These are phyloP conservation scores for Channa argus DNA, from an alignment of 2,113 vertebrate genomes.

Conservation along the genomic window DNA sequence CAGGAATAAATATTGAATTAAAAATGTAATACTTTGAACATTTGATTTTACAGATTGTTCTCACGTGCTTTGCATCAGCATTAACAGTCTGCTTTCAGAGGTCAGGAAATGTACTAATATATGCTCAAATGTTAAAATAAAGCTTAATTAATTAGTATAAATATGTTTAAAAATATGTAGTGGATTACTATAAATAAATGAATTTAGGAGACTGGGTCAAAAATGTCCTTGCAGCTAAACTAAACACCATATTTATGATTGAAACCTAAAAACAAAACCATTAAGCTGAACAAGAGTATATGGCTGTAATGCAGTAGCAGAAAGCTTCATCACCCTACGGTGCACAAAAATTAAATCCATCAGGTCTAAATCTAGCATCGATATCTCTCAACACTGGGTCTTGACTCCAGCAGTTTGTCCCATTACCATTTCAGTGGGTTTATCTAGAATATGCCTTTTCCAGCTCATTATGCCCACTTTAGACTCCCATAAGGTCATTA, in stretches of 20 bases:
- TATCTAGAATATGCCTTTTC: constrained; percentile 81
- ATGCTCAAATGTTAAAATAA: too few relatives aligned
- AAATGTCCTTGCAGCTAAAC: too few relatives aligned
- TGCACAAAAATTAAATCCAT: constrained; percentile 63
- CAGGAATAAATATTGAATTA: too few relatives aligned
- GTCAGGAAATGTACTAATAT: too few relatives aligned
- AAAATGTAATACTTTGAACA: too few relatives aligned
- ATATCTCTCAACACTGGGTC: constrained; percentile 55
- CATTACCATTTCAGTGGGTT: constrained; percentile 72
- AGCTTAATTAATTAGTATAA: too few relatives aligned
- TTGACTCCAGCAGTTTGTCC: constrained; percentile 75
- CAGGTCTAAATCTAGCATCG: constrained; percentile 61
- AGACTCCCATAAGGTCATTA: constrained; percentile 79
- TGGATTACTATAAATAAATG: too few relatives aligned
- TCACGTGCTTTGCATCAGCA: too few relatives aligned
- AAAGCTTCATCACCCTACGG: constrained; percentile 53
- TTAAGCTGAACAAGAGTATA: not conserved
- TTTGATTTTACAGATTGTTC: too few relatives aligned
- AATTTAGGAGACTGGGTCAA: too few relatives aligned
- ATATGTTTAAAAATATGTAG: too few relatives aligned
- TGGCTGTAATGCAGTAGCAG: constrained; percentile 41
- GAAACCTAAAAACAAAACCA: constrained; percentile 14
- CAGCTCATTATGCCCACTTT: constrained; percentile 81
- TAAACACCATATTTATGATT: constrained; percentile 3
- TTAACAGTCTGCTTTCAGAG: too few relatives aligned